Evolutionary conservation across 1,140 invertebrate genomes (phyloP).

Genomic region (Aphaenogaster rudis): DNA sequence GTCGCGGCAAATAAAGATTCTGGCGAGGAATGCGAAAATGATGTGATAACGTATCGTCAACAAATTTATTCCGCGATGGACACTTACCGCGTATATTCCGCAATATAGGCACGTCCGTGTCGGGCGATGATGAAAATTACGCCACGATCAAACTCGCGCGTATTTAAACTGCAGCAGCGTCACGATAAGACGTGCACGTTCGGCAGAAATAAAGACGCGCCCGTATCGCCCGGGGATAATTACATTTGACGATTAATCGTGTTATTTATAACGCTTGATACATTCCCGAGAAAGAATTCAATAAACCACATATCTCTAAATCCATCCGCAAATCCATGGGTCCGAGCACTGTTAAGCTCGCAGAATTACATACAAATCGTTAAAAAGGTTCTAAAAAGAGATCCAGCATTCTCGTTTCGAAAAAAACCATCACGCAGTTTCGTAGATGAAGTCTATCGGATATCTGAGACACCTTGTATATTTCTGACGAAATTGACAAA

Average conservation of each 20-base stretch:
- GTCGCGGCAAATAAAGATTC: slow-evolving; percentile 34
- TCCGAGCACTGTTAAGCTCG: neutral
- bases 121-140: slow-evolving; percentile 46
- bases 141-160: slow-evolving; percentile 25
- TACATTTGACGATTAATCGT: slow-evolving; percentile 26
- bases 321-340: neutral
- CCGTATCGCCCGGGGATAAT: slow-evolving; percentile 21
- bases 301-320: neutral
- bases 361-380: neutral
- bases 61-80: slow-evolving; percentile 63
- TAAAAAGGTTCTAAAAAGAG: neutral
- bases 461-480: neutral
- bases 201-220: slow-evolving; percentile 30
- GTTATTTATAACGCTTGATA: slow-evolving; percentile 20
- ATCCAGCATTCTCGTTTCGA: neutral
- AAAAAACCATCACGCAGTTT: neutral
- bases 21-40: slow-evolving; percentile 32
- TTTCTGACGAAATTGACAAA: neutral
- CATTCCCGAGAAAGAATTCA: neutral
- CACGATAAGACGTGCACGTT: slow-evolving; percentile 38
- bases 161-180: slow-evolving; percentile 34
- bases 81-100: slow-evolving; percentile 31
- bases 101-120: slow-evolving; percentile 31
- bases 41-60: slow-evolving; percentile 66
- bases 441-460: neutral